phyloP scores from a whole-genome alignment of 2,888 invertebrate species.

The Apodemia zela region DNA sequence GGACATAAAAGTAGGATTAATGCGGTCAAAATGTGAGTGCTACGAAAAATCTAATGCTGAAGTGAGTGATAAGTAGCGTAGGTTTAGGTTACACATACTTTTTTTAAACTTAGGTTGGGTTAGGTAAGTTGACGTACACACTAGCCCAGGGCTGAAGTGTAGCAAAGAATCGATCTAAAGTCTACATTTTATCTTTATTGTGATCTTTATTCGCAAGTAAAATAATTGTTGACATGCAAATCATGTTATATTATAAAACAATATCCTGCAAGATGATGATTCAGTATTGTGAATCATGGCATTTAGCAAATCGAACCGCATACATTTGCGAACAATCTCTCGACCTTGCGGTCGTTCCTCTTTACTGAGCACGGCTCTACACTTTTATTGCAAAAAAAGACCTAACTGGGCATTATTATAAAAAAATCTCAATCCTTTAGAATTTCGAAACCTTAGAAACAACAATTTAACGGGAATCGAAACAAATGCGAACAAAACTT shows the following conservation, averaged over 20 bases:
- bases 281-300: slow-evolving; percentile 23
- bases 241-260: neutral
- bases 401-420: neutral
- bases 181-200: neutral
- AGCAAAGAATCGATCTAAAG: neutral
- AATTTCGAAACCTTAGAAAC: no score
- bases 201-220: neutral
- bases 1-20: no score
- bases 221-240: neutral
- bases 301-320: slow-evolving; percentile 39
- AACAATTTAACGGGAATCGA: no score
- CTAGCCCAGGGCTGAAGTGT: no score
- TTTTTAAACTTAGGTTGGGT: no score
- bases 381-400: neutral
- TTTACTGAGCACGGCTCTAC: slow-evolving; percentile 20
- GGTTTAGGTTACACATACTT: no score
- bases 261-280: slow-evolving; percentile 10
- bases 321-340: slow-evolving; percentile 41
- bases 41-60: no score
- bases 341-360: slow-evolving; percentile 71
- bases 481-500: no score
- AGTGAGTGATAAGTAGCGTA: no score
- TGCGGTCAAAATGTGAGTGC: no score
- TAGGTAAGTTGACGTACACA: no score
- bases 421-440: neutral